Percentiles rank a stretch among this genome's conserved stretches.
Evolutionary conservation across 23 tunicate species (phyloP).

Genomic region (Botrylloides violaceus): DNA sequence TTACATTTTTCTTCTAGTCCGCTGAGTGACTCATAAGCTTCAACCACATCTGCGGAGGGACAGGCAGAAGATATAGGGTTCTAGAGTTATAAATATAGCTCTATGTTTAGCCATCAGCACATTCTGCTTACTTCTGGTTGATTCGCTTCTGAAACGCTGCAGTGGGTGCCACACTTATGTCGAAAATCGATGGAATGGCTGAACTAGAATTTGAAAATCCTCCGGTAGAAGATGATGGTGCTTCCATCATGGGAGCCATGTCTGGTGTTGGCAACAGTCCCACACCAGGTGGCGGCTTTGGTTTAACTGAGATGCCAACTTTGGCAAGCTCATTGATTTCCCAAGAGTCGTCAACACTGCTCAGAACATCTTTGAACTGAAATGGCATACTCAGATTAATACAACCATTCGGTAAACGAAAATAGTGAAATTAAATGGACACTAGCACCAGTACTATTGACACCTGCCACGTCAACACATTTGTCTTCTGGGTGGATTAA

Average conservation of each 20-base stretch:
- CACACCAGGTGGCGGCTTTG: slow-evolving; percentile 82
- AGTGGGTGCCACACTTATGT: slow-evolving; percentile 52
- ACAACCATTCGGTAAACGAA: not conserved
- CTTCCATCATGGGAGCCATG: not conserved
- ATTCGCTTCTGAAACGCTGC: slow-evolving; percentile 58
- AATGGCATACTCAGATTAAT: not conserved
- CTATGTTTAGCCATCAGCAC: no score
- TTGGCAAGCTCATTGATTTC: slow-evolving; percentile 73
- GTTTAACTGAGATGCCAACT: slow-evolving; percentile 55
- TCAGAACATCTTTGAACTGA: slow-evolving; percentile 53
- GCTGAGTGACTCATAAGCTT: no score
- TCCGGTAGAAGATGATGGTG: not conserved
- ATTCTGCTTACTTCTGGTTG: slow-evolving; percentile 60
- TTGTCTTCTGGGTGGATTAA: no score
- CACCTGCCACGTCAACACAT: no score
- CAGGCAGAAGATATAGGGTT: no score
- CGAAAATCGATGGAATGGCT: slow-evolving; percentile 56
- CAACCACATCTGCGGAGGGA: no score
- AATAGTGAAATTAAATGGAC: no score
- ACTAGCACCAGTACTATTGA: no score
- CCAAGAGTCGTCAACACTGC: slow-evolving; percentile 50
- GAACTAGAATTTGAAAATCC: no score
- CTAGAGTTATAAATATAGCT: no score
- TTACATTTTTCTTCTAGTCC: no score
- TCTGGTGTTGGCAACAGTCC: slow-evolving; percentile 80